Conservation (phyloP, 2,113 vertebrate species). For the Pomatostomus ruficeps region DNA sequence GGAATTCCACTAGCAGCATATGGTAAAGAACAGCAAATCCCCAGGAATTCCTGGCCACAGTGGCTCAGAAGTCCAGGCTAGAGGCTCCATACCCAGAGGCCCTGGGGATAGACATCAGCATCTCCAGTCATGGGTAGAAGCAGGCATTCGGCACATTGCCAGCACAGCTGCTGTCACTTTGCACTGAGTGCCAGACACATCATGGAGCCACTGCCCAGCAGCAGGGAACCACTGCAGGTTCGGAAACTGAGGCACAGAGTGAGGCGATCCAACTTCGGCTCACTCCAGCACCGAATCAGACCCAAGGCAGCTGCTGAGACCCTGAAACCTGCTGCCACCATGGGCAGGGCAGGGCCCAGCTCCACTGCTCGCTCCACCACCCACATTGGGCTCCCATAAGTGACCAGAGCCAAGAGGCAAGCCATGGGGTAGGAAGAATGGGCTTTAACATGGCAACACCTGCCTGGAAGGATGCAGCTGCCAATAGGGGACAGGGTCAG, state of each 20-base stretch:
- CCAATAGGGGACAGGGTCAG: not conserved
- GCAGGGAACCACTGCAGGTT: not conserved
- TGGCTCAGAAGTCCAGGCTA: not conserved
- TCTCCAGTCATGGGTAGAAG: not conserved
- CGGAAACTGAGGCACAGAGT: not conserved
- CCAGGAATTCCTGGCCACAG: not conserved
- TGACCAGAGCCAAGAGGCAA: fast-evolving
- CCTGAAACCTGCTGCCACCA: not conserved
- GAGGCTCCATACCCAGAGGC: not conserved
- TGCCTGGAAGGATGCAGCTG: not conserved
- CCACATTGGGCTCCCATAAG: fast-evolving
- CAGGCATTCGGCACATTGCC: fast-evolving
- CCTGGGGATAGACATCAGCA: not conserved
- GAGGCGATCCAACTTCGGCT: not conserved
- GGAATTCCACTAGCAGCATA: not conserved
- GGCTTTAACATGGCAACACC: not conserved
- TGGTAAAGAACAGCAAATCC: not conserved
- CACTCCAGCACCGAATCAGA: not conserved
- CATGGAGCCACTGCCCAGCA: fast-evolving
- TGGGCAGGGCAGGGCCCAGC: not conserved
- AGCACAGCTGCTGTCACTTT: not conserved
- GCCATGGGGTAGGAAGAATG: not conserved
- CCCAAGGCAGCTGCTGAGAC: not conserved
- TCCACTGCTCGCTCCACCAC: fast-evolving
- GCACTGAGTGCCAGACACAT: fast-evolving